Conservation (phyloP, 2,888 invertebrate genomes). For the Odontomyia ornata region DNA sequence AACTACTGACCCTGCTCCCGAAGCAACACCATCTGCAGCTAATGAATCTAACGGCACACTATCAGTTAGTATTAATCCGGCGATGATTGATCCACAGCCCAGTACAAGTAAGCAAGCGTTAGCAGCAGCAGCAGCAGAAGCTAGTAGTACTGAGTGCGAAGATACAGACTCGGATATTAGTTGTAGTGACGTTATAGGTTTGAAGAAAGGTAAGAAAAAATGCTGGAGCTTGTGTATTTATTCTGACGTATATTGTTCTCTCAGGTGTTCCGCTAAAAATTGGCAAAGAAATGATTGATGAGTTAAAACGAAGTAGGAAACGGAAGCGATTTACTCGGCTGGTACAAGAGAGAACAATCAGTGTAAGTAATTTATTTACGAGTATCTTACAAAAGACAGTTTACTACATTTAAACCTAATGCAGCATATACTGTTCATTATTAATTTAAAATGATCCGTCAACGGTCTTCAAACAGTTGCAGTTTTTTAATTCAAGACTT, state of each 20-base stretch:
- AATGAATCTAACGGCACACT: background rate
- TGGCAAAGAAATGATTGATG: constrained; percentile 17
- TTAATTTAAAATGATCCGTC: too few relatives aligned
- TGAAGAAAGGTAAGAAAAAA: constrained; percentile 41
- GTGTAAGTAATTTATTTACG: constrained; percentile 58
- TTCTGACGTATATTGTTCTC: too few relatives aligned
- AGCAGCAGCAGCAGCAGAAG: constrained; percentile 24
- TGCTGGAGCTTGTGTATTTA: too few relatives aligned
- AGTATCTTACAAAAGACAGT: background rate
- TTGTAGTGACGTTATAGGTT: constrained; percentile 40
- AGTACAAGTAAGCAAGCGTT: constrained; percentile 42
- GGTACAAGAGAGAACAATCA: constrained; percentile 73
- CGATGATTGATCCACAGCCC: constrained; percentile 34
- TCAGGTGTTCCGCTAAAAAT: constrained; percentile 14
- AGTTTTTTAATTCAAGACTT: too few relatives aligned
- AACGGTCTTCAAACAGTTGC: too few relatives aligned
- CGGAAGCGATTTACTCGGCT: constrained; percentile 66
- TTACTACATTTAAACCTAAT: too few relatives aligned
- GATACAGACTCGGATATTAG: constrained; percentile 48
- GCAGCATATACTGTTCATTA: too few relatives aligned
- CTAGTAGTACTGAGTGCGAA: constrained; percentile 47
- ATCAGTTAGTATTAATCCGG: background rate
- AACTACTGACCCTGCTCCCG: constrained; percentile 61
- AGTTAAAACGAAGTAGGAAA: constrained; percentile 62
- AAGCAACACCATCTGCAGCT: background rate